Evolutionary conservation across 2,888 invertebrate species (phyloP), one percentile per base, ranked within the genome.

Genomic region (Fissipunctia ypsillon): DNA sequence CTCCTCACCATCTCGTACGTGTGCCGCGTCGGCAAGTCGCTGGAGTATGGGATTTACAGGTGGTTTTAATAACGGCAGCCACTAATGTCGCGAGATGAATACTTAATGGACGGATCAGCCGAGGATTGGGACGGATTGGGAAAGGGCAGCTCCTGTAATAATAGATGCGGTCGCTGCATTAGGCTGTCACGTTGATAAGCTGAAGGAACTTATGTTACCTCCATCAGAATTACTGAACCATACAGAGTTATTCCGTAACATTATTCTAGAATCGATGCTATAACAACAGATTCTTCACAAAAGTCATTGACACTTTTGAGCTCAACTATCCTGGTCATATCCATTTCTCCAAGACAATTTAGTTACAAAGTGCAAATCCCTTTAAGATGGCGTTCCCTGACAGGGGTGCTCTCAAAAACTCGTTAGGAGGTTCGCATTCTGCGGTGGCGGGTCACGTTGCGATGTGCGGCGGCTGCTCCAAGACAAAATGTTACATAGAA

Each of bases 31-130:
- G 91, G 87, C 93, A 94, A 94, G 91, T 91, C 92, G 87, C 88
- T 86, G 89, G 90, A 92, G 92, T 91, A 90, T 91, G 92, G 93
- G 95, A 93, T 93, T 95, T 95, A 95, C 96, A 96, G 96, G 96
- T 96, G 96, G 96, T 96, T 96, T 95, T 96, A 96, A 96, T 96
- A 96, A 95, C 95, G 95, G 92, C 93, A 87, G 92, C 92, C 91
- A 89, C 95, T 96, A 95, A 96, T 95, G 94, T 95, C 94, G 93
- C 95, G 93, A 93, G 95, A 96, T 96, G 96, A 96, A 96, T 96
- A 95, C 95, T 95, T 96, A 95, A 96, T 95, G 92, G 92, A 90
- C 81, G 94, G 95, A 94, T 95, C 95, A 94, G 93, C 91, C 87
- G 80, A 56, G 88, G 89, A 88, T 89, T 85, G 87, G 80, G 86